Evolutionary conservation across 2,797 vertebrate genomes (phyloP), one percentile per base, ranked within the genome.

Genomic region (Halcyon smyrnensis): DNA sequence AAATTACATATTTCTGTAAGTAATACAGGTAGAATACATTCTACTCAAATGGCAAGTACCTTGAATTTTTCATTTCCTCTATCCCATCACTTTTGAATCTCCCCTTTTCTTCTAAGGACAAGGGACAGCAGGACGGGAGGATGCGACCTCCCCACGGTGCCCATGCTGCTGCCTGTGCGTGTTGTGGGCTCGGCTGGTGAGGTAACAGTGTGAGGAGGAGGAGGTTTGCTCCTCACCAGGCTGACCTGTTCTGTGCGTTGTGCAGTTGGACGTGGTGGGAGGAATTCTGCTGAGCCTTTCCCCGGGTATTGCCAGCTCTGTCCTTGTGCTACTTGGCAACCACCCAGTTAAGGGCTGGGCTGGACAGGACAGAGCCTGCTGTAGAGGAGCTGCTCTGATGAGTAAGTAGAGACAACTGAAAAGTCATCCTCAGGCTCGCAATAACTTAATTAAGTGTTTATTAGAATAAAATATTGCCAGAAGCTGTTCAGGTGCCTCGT

Each of bases 311-410:
- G 86, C 86, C 84, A 93, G 1, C 48, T 82, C 63, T 27, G 12
- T 12, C 14, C 25, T 27, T 87, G 89, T 76, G 87, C 78, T 76
- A 6, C 92, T 95, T 94, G 96, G 89, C 78, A 41, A 65, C 78
- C 19, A 46, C 78, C 63, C 1, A 0, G 5, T 6, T 7, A 4
- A 79, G 84, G 90, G 91, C 92, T 89, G 86, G 94, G 81, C 89
- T 57, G 91, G 78, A 43, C 91, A 67, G 92, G 91, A 89, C 84
- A 76, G 90, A 93, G 92, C 89, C 90, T 94, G 81, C 81, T 86
- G 65, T 8, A 24, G 43, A 37, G 84, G 75, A 90, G 59, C 74
- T 87, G 65, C 89, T 87, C 50, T 0, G 0, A 12, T 92, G 87
- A 82, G 56, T 87, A 69, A 77, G 53, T 51, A 45, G 43, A 79